phyloP scores from a whole-genome alignment of 2,888 invertebrate species.

The Cyrtodaria siliqua region DNA sequence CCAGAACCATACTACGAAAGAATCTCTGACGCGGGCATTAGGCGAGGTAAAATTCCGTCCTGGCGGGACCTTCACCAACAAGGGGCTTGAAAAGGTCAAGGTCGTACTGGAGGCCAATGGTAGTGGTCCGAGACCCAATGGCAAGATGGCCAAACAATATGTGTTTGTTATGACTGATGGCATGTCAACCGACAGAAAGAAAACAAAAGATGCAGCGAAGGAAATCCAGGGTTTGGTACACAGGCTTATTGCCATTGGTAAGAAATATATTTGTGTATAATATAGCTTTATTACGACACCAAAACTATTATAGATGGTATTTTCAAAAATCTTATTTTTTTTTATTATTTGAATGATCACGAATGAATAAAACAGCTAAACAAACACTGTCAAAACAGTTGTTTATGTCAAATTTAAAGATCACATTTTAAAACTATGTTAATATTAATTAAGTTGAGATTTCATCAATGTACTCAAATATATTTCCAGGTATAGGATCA shows the following conservation, averaged over 20 bases:
- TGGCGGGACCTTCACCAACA: conserved; percentile 20
- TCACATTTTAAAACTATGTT: no score
- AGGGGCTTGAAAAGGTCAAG: conserved; percentile 6
- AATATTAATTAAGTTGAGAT: no score
- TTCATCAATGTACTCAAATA: no score
- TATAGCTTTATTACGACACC: no score
- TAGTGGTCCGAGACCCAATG: conserved; percentile 12
- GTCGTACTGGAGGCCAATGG: not conserved
- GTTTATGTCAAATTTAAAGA: no score
- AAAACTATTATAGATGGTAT: no score
- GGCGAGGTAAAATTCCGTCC: conserved; percentile 13
- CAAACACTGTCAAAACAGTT: no score
- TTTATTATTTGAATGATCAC: no score
- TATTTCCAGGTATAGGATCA: conserved; percentile 23
- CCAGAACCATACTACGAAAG: conserved; percentile 10
- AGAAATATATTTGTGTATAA: no score
- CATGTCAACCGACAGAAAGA: conserved; percentile 24
- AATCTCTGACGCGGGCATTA: conserved; percentile 5
- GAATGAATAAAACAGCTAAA: no score
- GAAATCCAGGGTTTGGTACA: conserved; percentile 9
- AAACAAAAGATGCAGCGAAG: conserved; percentile 15
- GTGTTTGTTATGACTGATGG: conserved; percentile 36
- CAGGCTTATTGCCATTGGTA: conserved; percentile 27
- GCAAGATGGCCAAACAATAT: conserved; percentile 14
- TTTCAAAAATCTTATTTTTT: no score